Evolutionary conservation across 2,888 invertebrate genomes (phyloP).

Genomic region (Congeria kusceri): DNA sequence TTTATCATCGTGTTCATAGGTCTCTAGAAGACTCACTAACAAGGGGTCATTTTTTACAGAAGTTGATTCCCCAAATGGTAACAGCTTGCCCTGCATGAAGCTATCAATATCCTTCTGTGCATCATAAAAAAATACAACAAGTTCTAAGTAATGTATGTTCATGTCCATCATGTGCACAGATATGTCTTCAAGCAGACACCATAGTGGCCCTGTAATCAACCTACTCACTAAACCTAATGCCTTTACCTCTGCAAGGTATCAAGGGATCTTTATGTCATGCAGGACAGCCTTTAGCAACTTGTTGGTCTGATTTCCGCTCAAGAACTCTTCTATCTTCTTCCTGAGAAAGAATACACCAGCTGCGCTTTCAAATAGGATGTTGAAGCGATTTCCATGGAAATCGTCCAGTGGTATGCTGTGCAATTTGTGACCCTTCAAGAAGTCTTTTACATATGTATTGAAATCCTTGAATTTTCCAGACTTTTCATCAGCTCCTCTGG

Average conservation of each 20-base stretch:
- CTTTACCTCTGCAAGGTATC: conserved; percentile 57
- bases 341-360: conserved; percentile 20
- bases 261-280: conserved; percentile 52
- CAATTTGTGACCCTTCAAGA: conserved; percentile 35
- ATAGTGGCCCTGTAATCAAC: conserved; percentile 42
- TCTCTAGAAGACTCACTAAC: conserved; percentile 3
- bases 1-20: conserved; percentile 39
- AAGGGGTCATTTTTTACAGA: conserved; percentile 33
- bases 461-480: conserved; percentile 43
- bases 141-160: conserved; percentile 29
- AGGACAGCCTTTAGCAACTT: conserved; percentile 50
- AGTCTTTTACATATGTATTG: conserved; percentile 13
- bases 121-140: conserved; percentile 37
- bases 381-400: conserved; percentile 62
- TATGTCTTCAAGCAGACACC: conserved; percentile 30
- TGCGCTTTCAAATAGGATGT: conserved; percentile 51
- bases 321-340: conserved; percentile 27
- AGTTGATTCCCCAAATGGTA: conserved; percentile 14
- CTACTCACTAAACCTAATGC: conserved; percentile 59
- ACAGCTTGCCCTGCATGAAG: conserved; percentile 26
- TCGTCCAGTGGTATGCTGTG: conserved; percentile 31
- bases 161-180: conserved; percentile 28
- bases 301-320: conserved; percentile 39
- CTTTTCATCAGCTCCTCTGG: conserved; percentile 41
- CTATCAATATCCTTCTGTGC: conserved; percentile 12